Evolutionary conservation across 2,888 invertebrate species (phyloP).

Genomic region (Gryllus longicercus): DNA sequence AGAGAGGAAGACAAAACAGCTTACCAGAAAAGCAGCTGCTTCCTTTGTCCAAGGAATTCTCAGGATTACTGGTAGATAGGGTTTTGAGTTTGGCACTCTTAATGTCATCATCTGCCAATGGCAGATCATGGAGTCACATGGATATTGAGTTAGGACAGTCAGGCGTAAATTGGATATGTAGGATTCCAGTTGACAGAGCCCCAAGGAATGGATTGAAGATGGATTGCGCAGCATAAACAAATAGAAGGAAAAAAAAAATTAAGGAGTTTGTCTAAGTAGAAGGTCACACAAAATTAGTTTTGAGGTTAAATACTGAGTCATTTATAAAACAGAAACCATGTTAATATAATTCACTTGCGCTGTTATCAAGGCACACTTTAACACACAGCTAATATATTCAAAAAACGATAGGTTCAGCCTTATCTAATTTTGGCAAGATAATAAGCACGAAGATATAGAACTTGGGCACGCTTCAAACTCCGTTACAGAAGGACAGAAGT

Average conservation of each 20-base stretch:
- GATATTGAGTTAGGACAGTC: not conserved
- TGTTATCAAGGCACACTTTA: no score
- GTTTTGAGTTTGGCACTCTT: not conserved
- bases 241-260: not conserved
- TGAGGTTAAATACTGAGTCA: no score
- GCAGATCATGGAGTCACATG: not conserved
- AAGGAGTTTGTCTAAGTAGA: not conserved
- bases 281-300: not conserved
- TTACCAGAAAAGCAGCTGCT: not conserved
- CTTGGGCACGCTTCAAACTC: no score
- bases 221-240: conserved; percentile 1
- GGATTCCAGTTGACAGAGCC: not conserved
- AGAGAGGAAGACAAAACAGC: conserved; percentile 10
- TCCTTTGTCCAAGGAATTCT: not conserved
- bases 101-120: not conserved
- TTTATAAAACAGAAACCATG: no score
- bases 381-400: no score
- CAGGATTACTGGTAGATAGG: not conserved
- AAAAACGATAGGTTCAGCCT: no score
- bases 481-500: no score
- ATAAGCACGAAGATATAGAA: no score
- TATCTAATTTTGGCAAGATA: no score
- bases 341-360: no score
- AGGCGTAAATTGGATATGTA: not conserved
- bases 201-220: not conserved